A percentile compares a stretch with the other conserved stretches of the same genome.
phyloP scores from a whole-genome alignment of 1,140 invertebrate species.

The Metaphire vulgaris region DNA sequence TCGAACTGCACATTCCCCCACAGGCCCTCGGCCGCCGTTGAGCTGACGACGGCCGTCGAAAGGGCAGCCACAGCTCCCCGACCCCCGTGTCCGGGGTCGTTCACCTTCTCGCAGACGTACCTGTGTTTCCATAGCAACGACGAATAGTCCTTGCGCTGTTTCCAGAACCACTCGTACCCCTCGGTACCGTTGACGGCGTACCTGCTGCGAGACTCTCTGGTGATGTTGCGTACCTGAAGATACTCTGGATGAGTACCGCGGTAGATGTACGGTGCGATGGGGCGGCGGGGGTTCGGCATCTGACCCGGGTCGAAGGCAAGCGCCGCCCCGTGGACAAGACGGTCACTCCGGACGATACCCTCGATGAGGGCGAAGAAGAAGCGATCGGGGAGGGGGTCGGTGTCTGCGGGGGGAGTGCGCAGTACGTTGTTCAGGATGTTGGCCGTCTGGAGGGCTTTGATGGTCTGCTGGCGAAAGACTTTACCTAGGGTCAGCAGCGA shows the following conservation, averaged over 20 bases:
- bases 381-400: constrained; percentile 61
- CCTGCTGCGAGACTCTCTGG: constrained; percentile 11
- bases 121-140: constrained; percentile 10
- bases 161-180: constrained; percentile 27
- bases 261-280: constrained; percentile 25
- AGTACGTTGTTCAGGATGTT: constrained; percentile 26
- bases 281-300: constrained; percentile 59
- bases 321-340: constrained; percentile 80
- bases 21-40: constrained; percentile 72
- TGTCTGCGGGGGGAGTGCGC: background rate
- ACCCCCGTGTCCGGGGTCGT: too few species aligned
- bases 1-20: constrained; percentile 92
- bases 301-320: constrained; percentile 77
- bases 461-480: background rate
- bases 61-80: constrained; percentile 4
- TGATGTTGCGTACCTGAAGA: constrained; percentile 4
- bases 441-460: background rate
- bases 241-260: constrained; percentile 3
- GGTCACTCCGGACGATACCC: constrained; percentile 82
- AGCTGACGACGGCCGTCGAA: constrained; percentile 10
- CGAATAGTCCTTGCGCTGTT: constrained; percentile 23
- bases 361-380: constrained; percentile 74
- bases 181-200: constrained; percentile 20
- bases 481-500: background rate
- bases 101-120: constrained; percentile 10